Evolutionary conservation across 2,888 invertebrate species (phyloP).

Genomic region (Lithosia quadra): DNA sequence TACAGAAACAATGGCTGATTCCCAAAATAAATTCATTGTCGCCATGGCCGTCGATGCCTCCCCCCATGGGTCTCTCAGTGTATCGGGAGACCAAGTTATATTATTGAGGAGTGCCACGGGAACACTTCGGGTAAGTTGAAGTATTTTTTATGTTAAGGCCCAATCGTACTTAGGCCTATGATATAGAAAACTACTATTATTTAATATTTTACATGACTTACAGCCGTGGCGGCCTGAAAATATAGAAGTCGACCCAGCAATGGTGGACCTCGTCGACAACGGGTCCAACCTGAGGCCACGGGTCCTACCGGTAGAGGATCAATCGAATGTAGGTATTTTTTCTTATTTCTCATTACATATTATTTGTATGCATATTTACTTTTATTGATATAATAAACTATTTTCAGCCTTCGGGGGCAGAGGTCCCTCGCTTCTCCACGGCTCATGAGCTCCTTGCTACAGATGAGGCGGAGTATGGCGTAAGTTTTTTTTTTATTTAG

Average conservation of each 20-base stretch:
- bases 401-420: conserved; percentile 3
- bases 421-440: conserved; percentile 2
- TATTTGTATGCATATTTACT: no score
- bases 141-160: no score
- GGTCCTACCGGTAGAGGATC: no score
- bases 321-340: no score
- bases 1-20: no score
- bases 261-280: no score
- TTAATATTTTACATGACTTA: no score
- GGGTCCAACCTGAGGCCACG: no score
- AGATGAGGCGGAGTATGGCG: background rate
- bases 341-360: background rate
- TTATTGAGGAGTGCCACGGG: conserved; percentile 6
- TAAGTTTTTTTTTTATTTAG: conserved; percentile 1
- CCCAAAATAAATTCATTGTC: background rate
- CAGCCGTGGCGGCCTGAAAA: no score
- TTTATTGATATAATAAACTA: background rate
- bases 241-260: no score
- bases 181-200: no score
- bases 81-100: conserved; percentile 1
- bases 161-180: no score
- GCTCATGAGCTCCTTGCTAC: background rate
- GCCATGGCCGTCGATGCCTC: conserved; percentile 7
- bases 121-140: conserved; percentile 7
- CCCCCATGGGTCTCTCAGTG: background rate